Conservation (phyloP, 2,113 vertebrate species). For the Myotis davidii region DNA sequence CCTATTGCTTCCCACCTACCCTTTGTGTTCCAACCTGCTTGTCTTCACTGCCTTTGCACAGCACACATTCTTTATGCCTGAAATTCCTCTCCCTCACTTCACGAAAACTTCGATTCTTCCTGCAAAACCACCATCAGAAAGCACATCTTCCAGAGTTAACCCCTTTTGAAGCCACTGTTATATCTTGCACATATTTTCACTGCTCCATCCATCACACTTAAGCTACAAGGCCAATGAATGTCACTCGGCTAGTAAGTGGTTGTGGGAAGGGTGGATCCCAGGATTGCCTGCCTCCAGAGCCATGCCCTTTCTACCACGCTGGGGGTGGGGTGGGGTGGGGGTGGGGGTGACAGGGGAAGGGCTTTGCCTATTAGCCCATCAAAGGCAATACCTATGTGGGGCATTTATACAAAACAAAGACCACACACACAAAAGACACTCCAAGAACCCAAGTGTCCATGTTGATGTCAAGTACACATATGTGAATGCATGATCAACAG, state of each 20-base stretch:
- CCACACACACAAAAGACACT: neutral
- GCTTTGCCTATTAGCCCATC: neutral
- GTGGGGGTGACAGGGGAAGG: neutral
- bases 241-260: neutral
- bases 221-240: neutral
- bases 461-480: neutral
- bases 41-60: neutral
- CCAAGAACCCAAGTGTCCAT: neutral
- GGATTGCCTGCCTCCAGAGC: neutral
- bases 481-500: neutral
- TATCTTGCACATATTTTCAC: neutral
- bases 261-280: neutral
- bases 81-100: neutral
- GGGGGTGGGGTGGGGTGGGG: neutral
- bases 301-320: neutral
- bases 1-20: neutral
- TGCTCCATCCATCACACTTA: neutral
- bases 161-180: neutral
- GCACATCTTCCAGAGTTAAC: neutral
- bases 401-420: neutral
- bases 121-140: neutral
- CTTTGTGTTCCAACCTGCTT: neutral
- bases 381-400: neutral
- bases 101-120: neutral
- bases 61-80: neutral